A percentile compares a stretch with the other conserved stretches of the same genome.
These are phyloP conservation scores for Norana najaformis DNA, from an alignment of 2,888 invertebrate species.

Conservation along the genomic window DNA sequence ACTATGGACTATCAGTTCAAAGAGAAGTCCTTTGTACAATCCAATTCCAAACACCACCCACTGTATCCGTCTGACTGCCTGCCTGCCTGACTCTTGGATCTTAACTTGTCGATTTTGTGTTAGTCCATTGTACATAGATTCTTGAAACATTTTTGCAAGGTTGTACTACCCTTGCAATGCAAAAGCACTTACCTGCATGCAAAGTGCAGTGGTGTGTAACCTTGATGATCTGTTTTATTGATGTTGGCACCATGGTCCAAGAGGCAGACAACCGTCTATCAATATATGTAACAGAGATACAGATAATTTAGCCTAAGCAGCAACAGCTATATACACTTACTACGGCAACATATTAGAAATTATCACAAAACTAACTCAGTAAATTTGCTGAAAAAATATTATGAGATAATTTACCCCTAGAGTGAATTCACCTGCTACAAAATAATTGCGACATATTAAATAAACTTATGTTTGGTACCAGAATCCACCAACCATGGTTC, in stretches of 20 bases:
- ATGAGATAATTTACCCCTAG: not conserved
- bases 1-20: too few species aligned
- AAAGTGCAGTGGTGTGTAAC: conserved; percentile 58
- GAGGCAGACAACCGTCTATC: conserved; percentile 55
- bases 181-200: conserved; percentile 55
- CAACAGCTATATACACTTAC: not conserved
- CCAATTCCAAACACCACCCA: too few species aligned
- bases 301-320: not conserved
- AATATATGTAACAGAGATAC: conserved; percentile 33
- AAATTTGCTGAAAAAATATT: not conserved
- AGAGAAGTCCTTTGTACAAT: too few species aligned
- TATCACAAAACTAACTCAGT: not conserved
- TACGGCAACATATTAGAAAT: not conserved
- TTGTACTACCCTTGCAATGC: too few species aligned
- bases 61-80: too few species aligned
- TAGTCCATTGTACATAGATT: too few species aligned
- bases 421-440: not conserved
- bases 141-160: too few species aligned
- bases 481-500: not conserved
- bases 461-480: not conserved
- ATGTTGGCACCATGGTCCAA: conserved; percentile 57
- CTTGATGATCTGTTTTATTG: conserved; percentile 52
- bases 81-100: too few species aligned
- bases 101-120: too few species aligned
- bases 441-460: not conserved